phyloP scores from a whole-genome alignment of 2,888 invertebrate genomes.

The Drosophila emarginata region DNA sequence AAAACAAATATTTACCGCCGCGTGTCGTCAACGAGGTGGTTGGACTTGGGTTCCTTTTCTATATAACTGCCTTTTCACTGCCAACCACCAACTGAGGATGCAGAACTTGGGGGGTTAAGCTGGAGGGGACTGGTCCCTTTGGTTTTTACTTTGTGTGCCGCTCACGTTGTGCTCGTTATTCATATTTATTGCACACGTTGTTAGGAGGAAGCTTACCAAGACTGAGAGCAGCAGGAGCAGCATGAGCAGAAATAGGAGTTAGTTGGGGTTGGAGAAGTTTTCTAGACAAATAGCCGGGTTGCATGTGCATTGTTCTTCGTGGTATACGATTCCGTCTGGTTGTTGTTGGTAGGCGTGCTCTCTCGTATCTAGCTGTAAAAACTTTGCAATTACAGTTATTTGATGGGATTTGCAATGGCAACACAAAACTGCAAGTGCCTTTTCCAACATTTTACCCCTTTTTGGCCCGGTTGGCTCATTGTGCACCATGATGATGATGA shows the following conservation, averaged over 20 bases:
- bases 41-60: slow-evolving; percentile 12
- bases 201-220: slow-evolving; percentile 19
- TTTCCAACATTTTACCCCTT: background rate
- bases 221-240: slow-evolving; percentile 23
- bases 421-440: slow-evolving; percentile 32
- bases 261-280: slow-evolving; percentile 1
- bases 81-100: slow-evolving; percentile 27
- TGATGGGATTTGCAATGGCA: slow-evolving; percentile 70
- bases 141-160: slow-evolving; percentile 73
- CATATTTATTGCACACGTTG: slow-evolving; percentile 78
- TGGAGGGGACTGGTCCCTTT: slow-evolving; percentile 28
- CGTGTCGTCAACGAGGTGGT: slow-evolving; percentile 51
- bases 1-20: slow-evolving; percentile 65
- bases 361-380: slow-evolving; percentile 68
- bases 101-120: background rate
- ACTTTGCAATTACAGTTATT: slow-evolving; percentile 78
- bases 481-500: slow-evolving; percentile 14
- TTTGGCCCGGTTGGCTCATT: background rate
- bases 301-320: slow-evolving; percentile 66
- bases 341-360: slow-evolving; percentile 53
- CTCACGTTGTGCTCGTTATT: slow-evolving; percentile 79
- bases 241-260: slow-evolving; percentile 17
- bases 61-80: slow-evolving; percentile 55
- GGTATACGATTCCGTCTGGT: background rate
- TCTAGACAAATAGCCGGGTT: slow-evolving; percentile 59